phyloP scores from a whole-genome alignment of 2,888 invertebrate genomes.

The Bibio marci region DNA sequence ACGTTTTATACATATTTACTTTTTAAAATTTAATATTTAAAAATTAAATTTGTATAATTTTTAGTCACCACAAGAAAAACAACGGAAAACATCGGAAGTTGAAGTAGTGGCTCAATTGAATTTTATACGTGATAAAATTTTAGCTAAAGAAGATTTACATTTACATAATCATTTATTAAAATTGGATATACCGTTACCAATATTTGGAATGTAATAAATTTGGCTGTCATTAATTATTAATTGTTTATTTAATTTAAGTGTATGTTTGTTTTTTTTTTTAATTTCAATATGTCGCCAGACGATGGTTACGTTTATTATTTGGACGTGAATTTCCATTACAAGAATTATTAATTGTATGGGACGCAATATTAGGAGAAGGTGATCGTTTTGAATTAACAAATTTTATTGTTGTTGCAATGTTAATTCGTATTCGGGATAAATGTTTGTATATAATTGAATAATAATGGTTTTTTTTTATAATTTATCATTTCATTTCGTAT shows the following conservation, averaged over 20 bases:
- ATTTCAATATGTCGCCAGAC: slow-evolving; percentile 36
- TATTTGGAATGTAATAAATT: slow-evolving; percentile 58
- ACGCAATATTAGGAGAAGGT: slow-evolving; percentile 62
- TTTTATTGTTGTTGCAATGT: slow-evolving; percentile 60
- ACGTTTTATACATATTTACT: too few relatives aligned
- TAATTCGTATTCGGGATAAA: slow-evolving; percentile 49
- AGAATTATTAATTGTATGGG: slow-evolving; percentile 65
- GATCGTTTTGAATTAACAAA: slow-evolving; percentile 36
- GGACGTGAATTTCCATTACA: slow-evolving; percentile 67
- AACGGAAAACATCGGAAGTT: slow-evolving; percentile 20
- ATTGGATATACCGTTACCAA: slow-evolving; percentile 63
- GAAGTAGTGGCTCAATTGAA: slow-evolving; percentile 45
- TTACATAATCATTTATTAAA: slow-evolving; percentile 46
- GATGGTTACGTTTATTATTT: slow-evolving; percentile 69
- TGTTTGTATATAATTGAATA: slow-evolving; percentile 33
- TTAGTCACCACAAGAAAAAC: slow-evolving; percentile 6
- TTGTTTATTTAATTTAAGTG: slow-evolving; percentile 1
- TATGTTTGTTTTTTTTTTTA: too few relatives aligned
- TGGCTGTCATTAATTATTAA: slow-evolving; percentile 4
- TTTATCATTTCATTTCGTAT: neutral
- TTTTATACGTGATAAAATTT: slow-evolving; percentile 40
- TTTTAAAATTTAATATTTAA: too few relatives aligned
- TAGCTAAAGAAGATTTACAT: slow-evolving; percentile 43
- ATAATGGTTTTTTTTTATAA: neutral
- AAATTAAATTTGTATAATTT: too few relatives aligned